These are phyloP conservation scores for Trichomycterus rosablanca DNA, from an alignment of 2,113 vertebrate genomes.

Conservation along the genomic window DNA sequence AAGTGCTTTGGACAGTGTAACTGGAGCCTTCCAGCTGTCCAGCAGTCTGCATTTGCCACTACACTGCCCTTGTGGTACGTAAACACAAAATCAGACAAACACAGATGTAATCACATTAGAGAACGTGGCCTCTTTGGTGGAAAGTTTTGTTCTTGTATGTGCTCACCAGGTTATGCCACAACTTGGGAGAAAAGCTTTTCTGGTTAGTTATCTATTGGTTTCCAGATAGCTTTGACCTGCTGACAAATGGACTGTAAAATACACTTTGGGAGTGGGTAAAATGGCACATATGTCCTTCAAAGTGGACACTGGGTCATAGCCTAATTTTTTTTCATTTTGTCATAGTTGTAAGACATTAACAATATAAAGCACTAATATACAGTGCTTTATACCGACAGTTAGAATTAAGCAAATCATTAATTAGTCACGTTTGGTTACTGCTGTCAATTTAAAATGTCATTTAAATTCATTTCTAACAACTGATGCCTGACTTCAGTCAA, in stretches of 20 bases:
- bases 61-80: slow-evolving; percentile 36
- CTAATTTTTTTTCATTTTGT: too few relatives aligned
- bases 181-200: slow-evolving; percentile 31
- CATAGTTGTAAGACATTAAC: too few relatives aligned
- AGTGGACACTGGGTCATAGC: too few relatives aligned
- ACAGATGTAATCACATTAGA: slow-evolving; percentile 12
- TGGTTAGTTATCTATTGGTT: slow-evolving; percentile 37
- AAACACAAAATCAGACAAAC: slow-evolving; percentile 4
- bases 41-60: slow-evolving; percentile 23
- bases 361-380: too few relatives aligned
- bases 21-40: slow-evolving; percentile 56
- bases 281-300: slow-evolving; percentile 8
- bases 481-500: too few relatives aligned
- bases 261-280: slow-evolving; percentile 1
- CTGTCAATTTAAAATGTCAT: too few relatives aligned
- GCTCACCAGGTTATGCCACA: slow-evolving; percentile 29
- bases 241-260: slow-evolving; percentile 3
- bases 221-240: neutral
- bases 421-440: too few relatives aligned
- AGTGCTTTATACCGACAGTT: too few relatives aligned
- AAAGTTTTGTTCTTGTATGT: slow-evolving; percentile 13
- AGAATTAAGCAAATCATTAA: too few relatives aligned
- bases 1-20: slow-evolving; percentile 63
- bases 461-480: too few relatives aligned
- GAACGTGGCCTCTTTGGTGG: neutral